Evolutionary conservation across 2,888 invertebrate genomes (phyloP).

Genomic region (Nebria salina): DNA sequence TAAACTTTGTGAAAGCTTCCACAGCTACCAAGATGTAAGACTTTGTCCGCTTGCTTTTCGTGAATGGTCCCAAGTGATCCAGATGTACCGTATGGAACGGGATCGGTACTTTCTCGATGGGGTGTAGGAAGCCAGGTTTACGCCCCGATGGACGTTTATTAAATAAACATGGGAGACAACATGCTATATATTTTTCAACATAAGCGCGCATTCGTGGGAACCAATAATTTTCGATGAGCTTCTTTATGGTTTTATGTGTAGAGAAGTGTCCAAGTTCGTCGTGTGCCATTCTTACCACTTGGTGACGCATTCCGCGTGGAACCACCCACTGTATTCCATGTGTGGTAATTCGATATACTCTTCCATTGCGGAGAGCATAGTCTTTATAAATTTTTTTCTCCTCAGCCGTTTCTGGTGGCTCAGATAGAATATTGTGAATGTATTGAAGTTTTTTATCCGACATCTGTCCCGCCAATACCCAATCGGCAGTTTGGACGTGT

Average conservation of each 20-base stretch:
- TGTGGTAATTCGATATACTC: slow-evolving; percentile 47
- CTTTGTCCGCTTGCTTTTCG: too few species aligned
- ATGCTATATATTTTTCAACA: slow-evolving; percentile 34
- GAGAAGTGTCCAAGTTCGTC: slow-evolving; percentile 48
- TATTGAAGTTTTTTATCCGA: slow-evolving; percentile 19
- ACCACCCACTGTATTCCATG: slow-evolving; percentile 48
- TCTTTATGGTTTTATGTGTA: slow-evolving; percentile 50
- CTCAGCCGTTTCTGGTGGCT: neutral
- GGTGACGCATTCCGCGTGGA: slow-evolving; percentile 47
- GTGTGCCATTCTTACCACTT: slow-evolving; percentile 48
- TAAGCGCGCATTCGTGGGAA: slow-evolving; percentile 49
- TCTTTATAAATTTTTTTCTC: slow-evolving; percentile 40
- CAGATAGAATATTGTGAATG: slow-evolving; percentile 44
- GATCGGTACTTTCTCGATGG: too few species aligned
- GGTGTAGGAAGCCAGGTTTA: too few species aligned
- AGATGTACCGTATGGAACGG: too few species aligned
- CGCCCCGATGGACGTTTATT: too few species aligned
- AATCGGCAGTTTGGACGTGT: slow-evolving; percentile 50
- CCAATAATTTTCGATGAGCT: slow-evolving; percentile 48
- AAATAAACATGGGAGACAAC: slow-evolving; percentile 14
- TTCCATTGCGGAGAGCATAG: slow-evolving; percentile 47
- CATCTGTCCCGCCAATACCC: slow-evolving; percentile 47
- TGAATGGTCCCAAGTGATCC: too few species aligned
- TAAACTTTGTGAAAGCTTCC: too few species aligned
- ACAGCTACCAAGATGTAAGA: too few species aligned